Conservation (phyloP, 2,113 vertebrate species). For the Pedetes capensis region DNA sequence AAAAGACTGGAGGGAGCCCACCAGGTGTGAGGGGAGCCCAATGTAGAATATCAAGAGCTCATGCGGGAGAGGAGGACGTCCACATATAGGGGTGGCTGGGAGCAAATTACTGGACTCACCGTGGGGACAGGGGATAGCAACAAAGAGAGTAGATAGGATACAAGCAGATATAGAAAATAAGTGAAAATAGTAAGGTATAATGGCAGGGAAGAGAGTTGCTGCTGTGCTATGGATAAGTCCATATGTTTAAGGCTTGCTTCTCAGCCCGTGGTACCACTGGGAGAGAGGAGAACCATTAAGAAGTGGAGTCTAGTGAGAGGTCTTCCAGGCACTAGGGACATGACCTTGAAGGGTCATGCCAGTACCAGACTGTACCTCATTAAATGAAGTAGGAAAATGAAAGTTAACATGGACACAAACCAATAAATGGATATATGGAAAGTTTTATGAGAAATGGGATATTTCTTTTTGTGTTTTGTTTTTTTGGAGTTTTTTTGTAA, state of each 20-base stretch:
- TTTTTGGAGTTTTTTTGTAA: too few relatives aligned
- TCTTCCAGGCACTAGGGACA: neutral
- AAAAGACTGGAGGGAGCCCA: neutral
- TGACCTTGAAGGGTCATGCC: neutral
- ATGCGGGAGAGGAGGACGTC: neutral
- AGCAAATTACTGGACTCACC: neutral
- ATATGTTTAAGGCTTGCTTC: neutral
- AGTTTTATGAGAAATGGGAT: neutral
- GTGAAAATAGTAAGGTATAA: neutral
- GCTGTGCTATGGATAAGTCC: neutral
- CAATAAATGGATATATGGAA: neutral
- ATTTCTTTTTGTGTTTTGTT: too few relatives aligned
- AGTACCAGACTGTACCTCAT: neutral
- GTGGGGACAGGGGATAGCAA: neutral
- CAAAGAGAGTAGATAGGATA: neutral
- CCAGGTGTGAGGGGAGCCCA: neutral
- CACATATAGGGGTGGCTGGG: neutral
- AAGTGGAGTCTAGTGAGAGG: neutral
- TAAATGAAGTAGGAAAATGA: neutral
- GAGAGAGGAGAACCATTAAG: neutral
- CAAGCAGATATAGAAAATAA: neutral
- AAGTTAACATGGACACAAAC: neutral
- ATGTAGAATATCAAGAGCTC: neutral
- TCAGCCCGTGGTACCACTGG: neutral
- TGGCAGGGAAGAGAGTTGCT: neutral